These are phyloP conservation scores for Poeciliopsis prolifica DNA, from an alignment of 2,113 vertebrate species.

Conservation along the genomic window DNA sequence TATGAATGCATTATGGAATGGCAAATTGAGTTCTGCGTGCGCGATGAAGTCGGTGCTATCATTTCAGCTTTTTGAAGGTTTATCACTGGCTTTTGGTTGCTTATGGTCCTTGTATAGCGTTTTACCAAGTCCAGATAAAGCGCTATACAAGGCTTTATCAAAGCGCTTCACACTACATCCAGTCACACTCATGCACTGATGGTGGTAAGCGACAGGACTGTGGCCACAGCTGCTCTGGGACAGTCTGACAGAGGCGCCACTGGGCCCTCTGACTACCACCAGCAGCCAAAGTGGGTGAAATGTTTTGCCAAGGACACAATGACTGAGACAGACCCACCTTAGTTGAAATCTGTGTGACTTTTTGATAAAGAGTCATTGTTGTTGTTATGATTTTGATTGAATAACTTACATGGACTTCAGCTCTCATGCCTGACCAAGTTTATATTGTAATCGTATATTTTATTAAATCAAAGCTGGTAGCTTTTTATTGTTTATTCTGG, in stretches of 20 bases:
- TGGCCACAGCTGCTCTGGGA: too few relatives aligned
- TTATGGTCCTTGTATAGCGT: too few relatives aligned
- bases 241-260: too few relatives aligned
- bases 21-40: conserved; percentile 9
- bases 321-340: not conserved
- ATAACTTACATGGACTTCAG: not conserved
- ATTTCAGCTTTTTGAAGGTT: conserved; percentile 1
- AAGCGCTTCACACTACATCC: too few relatives aligned
- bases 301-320: too few relatives aligned
- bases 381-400: not conserved
- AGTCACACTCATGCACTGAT: too few relatives aligned
- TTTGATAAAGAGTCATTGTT: not conserved
- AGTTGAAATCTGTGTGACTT: conserved; percentile 4
- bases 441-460: not conserved
- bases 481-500: not conserved
- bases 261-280: too few relatives aligned
- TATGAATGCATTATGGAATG: conserved; percentile 22
- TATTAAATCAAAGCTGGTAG: not conserved
- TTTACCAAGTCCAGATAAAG: too few relatives aligned
- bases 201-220: too few relatives aligned
- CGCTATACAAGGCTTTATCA: too few relatives aligned
- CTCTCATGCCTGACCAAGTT: not conserved
- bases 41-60: not conserved
- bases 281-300: too few relatives aligned
- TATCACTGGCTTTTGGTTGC: conserved; percentile 2